Evolutionary conservation across 2,797 vertebrate genomes (phyloP).

Genomic region (Gallinago nigripennis): DNA sequence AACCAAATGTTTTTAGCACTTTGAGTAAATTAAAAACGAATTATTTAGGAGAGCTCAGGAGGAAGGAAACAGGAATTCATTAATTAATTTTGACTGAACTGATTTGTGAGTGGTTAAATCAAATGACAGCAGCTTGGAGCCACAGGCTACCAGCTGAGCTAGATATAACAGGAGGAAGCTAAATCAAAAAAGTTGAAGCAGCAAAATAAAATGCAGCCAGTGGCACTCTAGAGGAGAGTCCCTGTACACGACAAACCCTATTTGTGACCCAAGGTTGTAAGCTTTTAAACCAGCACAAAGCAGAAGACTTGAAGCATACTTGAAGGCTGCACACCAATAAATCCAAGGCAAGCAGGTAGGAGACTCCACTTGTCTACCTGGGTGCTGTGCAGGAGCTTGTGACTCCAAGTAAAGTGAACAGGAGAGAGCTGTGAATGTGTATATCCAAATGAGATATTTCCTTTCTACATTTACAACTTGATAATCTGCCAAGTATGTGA

Average conservation of each 20-base stretch:
- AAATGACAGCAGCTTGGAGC: slow-evolving; percentile 54
- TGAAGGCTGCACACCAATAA: neutral
- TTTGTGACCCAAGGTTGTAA: neutral
- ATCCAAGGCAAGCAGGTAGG: neutral
- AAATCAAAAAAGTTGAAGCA: neutral
- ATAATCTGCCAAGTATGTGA: neutral
- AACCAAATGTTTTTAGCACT: slow-evolving; percentile 22
- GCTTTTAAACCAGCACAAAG: neutral
- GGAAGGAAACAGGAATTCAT: slow-evolving; percentile 27
- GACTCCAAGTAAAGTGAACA: neutral
- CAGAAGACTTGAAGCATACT: neutral
- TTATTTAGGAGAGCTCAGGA: slow-evolving; percentile 39
- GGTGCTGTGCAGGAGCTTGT: neutral
- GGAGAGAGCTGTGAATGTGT: accelerated
- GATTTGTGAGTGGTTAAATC: slow-evolving; percentile 57
- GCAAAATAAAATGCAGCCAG: slow-evolving; percentile 29
- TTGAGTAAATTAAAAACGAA: slow-evolving; percentile 45
- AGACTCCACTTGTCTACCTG: accelerated
- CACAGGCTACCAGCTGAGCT: slow-evolving; percentile 40
- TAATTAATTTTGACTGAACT: slow-evolving; percentile 63
- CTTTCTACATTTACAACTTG: neutral
- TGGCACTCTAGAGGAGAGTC: neutral
- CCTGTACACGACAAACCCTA: neutral
- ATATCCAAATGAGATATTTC: neutral
- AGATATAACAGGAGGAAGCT: neutral